Percentiles rank a stretch among this genome's conserved stretches.
These are phyloP conservation scores for Euzophera pinguis DNA, from an alignment of 2,888 invertebrate genomes.

Conservation along the genomic window DNA sequence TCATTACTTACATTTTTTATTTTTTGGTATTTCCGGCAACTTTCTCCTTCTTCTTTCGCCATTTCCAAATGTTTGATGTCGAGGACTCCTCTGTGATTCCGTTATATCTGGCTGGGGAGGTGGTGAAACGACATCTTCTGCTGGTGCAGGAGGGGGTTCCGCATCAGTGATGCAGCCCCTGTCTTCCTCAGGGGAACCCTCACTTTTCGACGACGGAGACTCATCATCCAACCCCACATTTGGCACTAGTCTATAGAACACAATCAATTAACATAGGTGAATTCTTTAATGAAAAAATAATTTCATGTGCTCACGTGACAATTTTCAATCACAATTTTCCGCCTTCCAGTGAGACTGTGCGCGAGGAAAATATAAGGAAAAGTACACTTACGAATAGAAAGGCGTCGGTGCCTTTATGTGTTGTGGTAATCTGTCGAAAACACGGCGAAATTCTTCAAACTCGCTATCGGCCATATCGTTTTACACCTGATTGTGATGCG, in stretches of 20 bases:
- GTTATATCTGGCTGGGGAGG: constrained; percentile 47
- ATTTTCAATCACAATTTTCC: constrained; percentile 14
- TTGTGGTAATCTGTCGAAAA: constrained; percentile 90
- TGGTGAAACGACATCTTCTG: constrained; percentile 41
- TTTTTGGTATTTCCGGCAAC: constrained; percentile 93
- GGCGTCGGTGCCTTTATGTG: constrained; percentile 88
- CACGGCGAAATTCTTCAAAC: constrained; percentile 94
- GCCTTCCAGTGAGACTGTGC: neutral
- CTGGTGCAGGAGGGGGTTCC: constrained; percentile 43
- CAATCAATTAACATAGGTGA: constrained; percentile 6
- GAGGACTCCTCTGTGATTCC: constrained; percentile 56
- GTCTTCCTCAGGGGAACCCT: constrained; percentile 83
- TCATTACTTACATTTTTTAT: constrained; percentile 87
- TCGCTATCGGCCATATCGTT: constrained; percentile 94
- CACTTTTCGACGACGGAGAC: constrained; percentile 89
- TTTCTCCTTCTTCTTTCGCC: constrained; percentile 88
- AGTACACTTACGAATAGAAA: constrained; percentile 91
- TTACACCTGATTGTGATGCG: constrained; percentile 84
- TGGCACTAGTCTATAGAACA: constrained; percentile 86
- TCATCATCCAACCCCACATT: constrained; percentile 90
- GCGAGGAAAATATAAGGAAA: constrained; percentile 17
- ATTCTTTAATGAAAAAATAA: no score
- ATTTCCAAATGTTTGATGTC: constrained; percentile 58
- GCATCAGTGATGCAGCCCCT: constrained; percentile 79
- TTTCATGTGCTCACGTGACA: constrained; percentile 31